Evolutionary conservation across 2,888 invertebrate genomes (phyloP).

Genomic region (Andrena bicolor): DNA sequence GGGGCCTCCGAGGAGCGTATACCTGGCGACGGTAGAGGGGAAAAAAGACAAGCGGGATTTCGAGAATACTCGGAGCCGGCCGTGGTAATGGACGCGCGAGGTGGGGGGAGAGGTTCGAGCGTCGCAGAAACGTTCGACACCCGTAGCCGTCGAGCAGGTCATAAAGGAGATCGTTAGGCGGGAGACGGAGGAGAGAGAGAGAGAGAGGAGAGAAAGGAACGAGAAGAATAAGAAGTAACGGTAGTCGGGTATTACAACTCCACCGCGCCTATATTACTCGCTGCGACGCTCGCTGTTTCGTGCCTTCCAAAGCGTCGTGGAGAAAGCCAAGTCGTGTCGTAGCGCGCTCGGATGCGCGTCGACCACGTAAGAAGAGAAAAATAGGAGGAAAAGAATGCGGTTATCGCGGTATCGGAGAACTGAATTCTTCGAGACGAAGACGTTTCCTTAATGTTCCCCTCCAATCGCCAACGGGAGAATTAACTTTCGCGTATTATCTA

Average conservation of each 20-base stretch:
- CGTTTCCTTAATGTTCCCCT: neutral
- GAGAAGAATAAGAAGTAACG: constrained; percentile 73
- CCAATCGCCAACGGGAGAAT: too few relatives aligned
- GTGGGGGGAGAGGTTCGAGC: constrained; percentile 19
- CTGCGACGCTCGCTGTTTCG: constrained; percentile 48
- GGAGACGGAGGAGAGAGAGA: constrained; percentile 20
- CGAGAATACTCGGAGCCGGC: constrained; percentile 22
- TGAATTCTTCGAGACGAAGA: neutral
- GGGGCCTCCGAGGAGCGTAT: neutral
- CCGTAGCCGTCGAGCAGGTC: constrained; percentile 40
- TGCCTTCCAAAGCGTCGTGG: constrained; percentile 43
- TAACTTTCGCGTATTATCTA: too few relatives aligned
- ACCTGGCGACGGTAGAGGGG: constrained; percentile 14
- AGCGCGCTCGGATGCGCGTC: constrained; percentile 35
- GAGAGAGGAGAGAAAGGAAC: constrained; percentile 47
- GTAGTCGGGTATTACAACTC: constrained; percentile 71
- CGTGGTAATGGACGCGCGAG: constrained; percentile 6
- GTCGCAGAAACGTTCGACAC: constrained; percentile 41
- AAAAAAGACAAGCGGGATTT: constrained; percentile 8
- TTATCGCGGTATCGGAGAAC: constrained; percentile 1
- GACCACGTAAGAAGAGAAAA: constrained; percentile 35
- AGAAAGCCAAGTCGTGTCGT: constrained; percentile 65
- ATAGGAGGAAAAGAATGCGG: constrained; percentile 4
- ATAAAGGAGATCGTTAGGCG: constrained; percentile 57
- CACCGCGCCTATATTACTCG: constrained; percentile 71